phyloP scores from a whole-genome alignment of 2,888 invertebrate genomes.

The Antheraea assamensis region DNA sequence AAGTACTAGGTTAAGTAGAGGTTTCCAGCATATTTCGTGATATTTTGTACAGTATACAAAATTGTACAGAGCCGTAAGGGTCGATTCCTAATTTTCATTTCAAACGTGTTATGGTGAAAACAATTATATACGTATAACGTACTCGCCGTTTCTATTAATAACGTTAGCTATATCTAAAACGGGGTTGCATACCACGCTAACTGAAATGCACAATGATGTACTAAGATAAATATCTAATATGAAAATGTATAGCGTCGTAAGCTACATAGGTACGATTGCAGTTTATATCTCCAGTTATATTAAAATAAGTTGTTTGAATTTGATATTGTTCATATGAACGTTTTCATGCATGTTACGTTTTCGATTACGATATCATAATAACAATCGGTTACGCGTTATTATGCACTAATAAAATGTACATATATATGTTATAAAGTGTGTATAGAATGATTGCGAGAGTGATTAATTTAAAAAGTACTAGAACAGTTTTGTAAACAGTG shows the following conservation, averaged over 20 bases:
- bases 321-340: too few relatives aligned
- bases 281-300: not conserved
- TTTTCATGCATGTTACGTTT: too few relatives aligned
- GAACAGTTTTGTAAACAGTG: too few relatives aligned
- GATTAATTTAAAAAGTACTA: too few relatives aligned
- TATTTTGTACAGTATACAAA: not conserved
- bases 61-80: not conserved
- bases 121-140: not conserved
- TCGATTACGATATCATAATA: too few relatives aligned
- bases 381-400: too few relatives aligned
- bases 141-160: not conserved
- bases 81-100: not conserved
- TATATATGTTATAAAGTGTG: too few relatives aligned
- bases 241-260: not conserved
- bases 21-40: not conserved
- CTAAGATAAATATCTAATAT: not conserved
- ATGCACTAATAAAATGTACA: too few relatives aligned
- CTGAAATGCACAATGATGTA: conserved; percentile 2
- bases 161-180: not conserved
- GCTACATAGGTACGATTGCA: not conserved
- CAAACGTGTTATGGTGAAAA: not conserved
- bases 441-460: too few relatives aligned
- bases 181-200: not conserved
- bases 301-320: not conserved
- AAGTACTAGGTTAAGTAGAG: too few relatives aligned